Evolutionary conservation across 2,797 vertebrate species (phyloP), one percentile per base, ranked within the genome.

Genomic region (Crenichthys baileyi): DNA sequence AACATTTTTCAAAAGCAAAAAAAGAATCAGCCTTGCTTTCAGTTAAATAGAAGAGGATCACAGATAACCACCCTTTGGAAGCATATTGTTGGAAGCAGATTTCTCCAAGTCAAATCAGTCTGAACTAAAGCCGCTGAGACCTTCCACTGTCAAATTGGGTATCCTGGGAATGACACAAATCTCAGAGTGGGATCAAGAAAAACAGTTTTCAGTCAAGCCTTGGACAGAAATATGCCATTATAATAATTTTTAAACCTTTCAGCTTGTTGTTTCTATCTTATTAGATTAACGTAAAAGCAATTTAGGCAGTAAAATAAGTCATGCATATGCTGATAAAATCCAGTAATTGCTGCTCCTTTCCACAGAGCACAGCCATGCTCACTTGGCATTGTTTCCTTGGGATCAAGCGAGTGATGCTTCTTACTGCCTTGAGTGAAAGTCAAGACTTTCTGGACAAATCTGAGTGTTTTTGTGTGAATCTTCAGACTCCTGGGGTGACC

Each of bases 21-120:
- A 50, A 1, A 20, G 20, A 15, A 7, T 22, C 22, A 22, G 18
- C 20, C 7, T 53, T 53, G 6, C 20, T 53, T 53, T 53, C 4
- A 53, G 51, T 6, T 22, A 53, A 53, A 53, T 20, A 53, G 51
- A 53, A 18, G 1, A 53, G 20, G 5, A 22, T 22, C 51, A 20
- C 18, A 53, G 20, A 51, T 51, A 2, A 51, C 16, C 65, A 67
- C 72, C 73, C 55, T 48, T 70, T 26, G 39, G 41, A 68, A 3
- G 80, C 46, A 80, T 79, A 51, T 84, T 81, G 50, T 39, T 6
- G 55, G 70, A 36, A 56, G 60, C 0, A 3, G 70, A 50, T 86
- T 85, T 82, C 51, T 53, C 16, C 51, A 53, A 22, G 78, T 80
- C 76, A 75, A 85, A 86, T 90, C 79, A 79, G 65, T 50, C 71